phyloP scores from a whole-genome alignment of 53 echinoderm and acorn worm species.

The Astropecten irregularis region DNA sequence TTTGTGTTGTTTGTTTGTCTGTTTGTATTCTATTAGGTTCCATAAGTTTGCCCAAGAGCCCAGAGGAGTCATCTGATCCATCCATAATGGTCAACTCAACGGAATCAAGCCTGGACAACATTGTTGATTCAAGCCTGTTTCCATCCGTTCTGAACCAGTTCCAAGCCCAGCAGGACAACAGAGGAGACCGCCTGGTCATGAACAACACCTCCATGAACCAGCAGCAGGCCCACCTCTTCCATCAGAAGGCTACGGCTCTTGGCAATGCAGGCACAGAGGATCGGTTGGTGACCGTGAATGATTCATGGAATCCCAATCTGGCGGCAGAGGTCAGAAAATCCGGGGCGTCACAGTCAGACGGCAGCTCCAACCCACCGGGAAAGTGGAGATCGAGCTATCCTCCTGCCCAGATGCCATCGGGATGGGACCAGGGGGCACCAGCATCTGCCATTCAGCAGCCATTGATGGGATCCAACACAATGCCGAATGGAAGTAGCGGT shows the following conservation, averaged over 20 bases:
- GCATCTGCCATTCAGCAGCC: neutral
- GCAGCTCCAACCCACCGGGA: neutral
- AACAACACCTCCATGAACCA: neutral
- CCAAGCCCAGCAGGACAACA: slow-evolving; percentile 12
- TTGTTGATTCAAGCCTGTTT: neutral
- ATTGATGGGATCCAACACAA: neutral
- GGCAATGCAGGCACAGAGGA: neutral
- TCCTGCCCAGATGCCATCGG: neutral
- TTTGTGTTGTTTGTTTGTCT: neutral
- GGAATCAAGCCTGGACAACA: neutral
- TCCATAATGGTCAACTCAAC: slow-evolving; percentile 2
- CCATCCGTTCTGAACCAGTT: neutral
- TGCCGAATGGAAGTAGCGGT: neutral
- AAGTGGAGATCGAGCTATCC: neutral
- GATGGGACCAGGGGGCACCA: neutral
- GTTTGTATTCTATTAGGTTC: slow-evolving; percentile 12
- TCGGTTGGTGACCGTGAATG: neutral
- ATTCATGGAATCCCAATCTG: neutral
- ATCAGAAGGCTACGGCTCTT: neutral
- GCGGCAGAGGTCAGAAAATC: neutral
- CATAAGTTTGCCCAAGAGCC: neutral
- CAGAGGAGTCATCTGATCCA: slow-evolving; percentile 36
- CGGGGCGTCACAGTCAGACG: neutral
- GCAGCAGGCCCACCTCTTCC: neutral
- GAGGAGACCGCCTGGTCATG: neutral